phyloP scores from a whole-genome alignment of 2,113 vertebrate species.

The Vidua macroura region DNA sequence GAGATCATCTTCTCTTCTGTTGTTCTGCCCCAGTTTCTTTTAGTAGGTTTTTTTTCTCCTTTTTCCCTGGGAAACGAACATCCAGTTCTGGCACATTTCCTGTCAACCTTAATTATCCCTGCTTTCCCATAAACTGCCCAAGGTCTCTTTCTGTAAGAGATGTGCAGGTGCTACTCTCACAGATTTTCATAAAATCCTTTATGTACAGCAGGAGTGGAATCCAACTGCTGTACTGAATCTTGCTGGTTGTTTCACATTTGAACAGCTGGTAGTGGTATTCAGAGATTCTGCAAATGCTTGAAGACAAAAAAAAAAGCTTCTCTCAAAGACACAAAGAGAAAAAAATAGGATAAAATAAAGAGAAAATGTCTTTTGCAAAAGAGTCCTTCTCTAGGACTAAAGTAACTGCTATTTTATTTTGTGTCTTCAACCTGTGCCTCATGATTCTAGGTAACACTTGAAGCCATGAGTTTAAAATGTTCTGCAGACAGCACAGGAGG shows the following conservation, averaged over 20 bases:
- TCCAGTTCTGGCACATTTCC: slow-evolving; percentile 47
- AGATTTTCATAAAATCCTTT: not conserved
- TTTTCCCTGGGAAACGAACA: slow-evolving; percentile 42
- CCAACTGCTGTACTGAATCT: not conserved
- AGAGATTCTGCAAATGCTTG: not conserved
- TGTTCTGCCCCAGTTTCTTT: slow-evolving; percentile 32
- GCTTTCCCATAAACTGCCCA: not conserved
- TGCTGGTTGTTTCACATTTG: not conserved
- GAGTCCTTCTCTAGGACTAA: not conserved
- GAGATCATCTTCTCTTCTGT: slow-evolving; percentile 21
- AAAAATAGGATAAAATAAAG: not conserved
- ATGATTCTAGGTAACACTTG: not conserved
- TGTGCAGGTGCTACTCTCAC: slow-evolving; percentile 26
- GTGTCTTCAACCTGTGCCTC: rapidly evolving
- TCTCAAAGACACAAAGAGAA: not conserved
- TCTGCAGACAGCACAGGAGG: not conserved
- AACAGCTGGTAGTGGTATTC: not conserved
- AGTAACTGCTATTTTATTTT: not conserved
- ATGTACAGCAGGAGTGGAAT: not conserved
- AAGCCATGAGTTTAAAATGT: not conserved
- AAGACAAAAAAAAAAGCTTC: not conserved
- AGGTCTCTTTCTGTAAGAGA: not conserved
- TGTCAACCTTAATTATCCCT: slow-evolving; percentile 36
- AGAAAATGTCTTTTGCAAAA: not conserved
- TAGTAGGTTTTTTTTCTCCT: not conserved